These are phyloP conservation scores for Dendrolimus kikuchii DNA, from an alignment of 1,140 invertebrate genomes.

Conservation along the genomic window DNA sequence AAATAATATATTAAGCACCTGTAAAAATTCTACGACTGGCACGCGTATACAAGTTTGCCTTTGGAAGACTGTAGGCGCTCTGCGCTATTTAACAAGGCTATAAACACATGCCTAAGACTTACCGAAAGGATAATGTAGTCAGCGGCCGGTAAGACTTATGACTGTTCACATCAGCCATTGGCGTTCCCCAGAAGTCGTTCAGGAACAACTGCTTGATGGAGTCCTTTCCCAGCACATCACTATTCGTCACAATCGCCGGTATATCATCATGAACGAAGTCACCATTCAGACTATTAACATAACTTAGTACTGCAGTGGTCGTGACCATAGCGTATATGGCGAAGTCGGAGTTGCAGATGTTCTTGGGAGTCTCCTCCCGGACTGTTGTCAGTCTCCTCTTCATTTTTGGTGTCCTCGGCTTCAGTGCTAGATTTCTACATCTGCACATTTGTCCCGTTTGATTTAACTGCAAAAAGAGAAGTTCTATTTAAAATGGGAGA, in stretches of 20 bases:
- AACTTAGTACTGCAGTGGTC: constrained; percentile 79
- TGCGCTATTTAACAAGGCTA: no score
- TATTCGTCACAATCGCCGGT: constrained; percentile 88
- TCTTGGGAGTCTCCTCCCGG: constrained; percentile 44
- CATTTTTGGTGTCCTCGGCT: constrained; percentile 46
- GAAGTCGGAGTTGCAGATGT: constrained; percentile 36
- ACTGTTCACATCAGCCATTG: constrained; percentile 86
- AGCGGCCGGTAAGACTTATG: constrained; percentile 90
- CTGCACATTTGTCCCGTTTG: constrained; percentile 46
- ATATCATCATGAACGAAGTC: constrained; percentile 95
- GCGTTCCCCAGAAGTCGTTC: constrained; percentile 95
- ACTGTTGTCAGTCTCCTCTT: constrained; percentile 58
- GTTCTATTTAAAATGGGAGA: no score
- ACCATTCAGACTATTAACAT: constrained; percentile 85
- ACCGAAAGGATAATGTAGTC: constrained; percentile 78
- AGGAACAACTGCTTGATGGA: constrained; percentile 78
- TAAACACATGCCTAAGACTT: not conserved
- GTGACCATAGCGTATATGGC: constrained; percentile 76
- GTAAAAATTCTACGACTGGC: no score
- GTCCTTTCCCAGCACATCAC: constrained; percentile 83
- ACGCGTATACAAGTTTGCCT: no score
- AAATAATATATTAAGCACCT: no score
- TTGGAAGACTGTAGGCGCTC: no score
- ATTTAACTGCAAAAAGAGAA: no score
- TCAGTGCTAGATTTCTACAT: constrained; percentile 54